Conservation (phyloP, 1,140 invertebrate genomes). For the Drosophila trapezifrons region DNA sequence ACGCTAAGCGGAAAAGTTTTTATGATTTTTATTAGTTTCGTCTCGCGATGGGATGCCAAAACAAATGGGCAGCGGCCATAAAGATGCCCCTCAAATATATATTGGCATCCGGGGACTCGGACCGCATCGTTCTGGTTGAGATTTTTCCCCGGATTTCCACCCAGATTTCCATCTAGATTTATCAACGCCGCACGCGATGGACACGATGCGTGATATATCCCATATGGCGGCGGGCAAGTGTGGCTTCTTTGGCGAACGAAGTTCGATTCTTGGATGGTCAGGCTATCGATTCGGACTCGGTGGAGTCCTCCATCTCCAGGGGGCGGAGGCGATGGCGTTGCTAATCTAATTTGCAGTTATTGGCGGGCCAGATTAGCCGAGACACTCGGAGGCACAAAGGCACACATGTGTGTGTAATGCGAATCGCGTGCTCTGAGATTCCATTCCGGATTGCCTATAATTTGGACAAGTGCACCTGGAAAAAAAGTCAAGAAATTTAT, state of each 20-base stretch:
- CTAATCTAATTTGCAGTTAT: slow-evolving; percentile 82
- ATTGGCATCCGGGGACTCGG: slow-evolving; percentile 42
- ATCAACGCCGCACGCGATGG: slow-evolving; percentile 42
- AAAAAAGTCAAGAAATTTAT: neutral
- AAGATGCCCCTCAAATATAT: slow-evolving; percentile 17
- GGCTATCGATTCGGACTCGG: neutral
- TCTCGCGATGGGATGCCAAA: slow-evolving; percentile 32
- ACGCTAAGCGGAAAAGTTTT: slow-evolving; percentile 69
- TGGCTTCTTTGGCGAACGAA: slow-evolving; percentile 11
- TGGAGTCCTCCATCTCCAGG: neutral
- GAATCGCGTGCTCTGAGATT: slow-evolving; percentile 62
- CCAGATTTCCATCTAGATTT: slow-evolving; percentile 30
- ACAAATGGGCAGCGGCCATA: slow-evolving; percentile 29
- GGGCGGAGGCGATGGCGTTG: slow-evolving; percentile 35
- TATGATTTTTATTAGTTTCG: slow-evolving; percentile 68
- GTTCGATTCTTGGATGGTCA: slow-evolving; percentile 19
- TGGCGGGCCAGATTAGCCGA: slow-evolving; percentile 67
- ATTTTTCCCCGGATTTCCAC: neutral
- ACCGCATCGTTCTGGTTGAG: slow-evolving; percentile 3
- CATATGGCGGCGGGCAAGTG: slow-evolving; percentile 8
- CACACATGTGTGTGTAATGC: slow-evolving; percentile 71
- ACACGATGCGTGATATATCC: slow-evolving; percentile 18
- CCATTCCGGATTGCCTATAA: slow-evolving; percentile 59
- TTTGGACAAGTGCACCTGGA: slow-evolving; percentile 20
- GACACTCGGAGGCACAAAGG: slow-evolving; percentile 9